Base-by-base conservation (phyloP, 2,113 vertebrate genomes). In the Rissa tridactyla region DNA sequence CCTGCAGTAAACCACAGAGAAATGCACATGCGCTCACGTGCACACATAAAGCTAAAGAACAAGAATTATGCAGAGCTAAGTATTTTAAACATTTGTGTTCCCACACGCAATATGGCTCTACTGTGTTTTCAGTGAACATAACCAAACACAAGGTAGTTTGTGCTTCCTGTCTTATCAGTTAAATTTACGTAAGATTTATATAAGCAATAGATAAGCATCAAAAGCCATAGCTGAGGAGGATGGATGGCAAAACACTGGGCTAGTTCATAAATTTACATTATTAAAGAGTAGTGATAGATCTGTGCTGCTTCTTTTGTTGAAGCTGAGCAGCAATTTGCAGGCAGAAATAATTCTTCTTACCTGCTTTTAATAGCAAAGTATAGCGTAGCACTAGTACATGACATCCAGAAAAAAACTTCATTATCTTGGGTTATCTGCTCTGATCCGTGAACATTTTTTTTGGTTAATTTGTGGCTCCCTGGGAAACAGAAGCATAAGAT, bases 21-120 rank as follows among this genome's bases (percentile, higher is more conserved):
- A 87, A 85, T 73, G 32, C 62, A 36, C 47, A 40, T 57, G 51
- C 12, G 26, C 21, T 95, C 91, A 84, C 4, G 5, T 82, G 91
- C 73, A 82, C 30, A 40, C 65, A 64, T 52, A 62, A 75, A 87
- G 77, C 36, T 25, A 66, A 77, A 94, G 47, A 69, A 75, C 30
- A 51, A 82, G 46, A 95, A 72, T 92, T 92, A 88, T 71, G 61
- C 88, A 95, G 77, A 96, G 58, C 30, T 90, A 82, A 83, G 71
- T 95, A 80, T 83, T 93, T 95, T 79, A 78, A 92, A 90, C 38
- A 60, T 91, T 95, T 81, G 54, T 79, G 79, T 94, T 96, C 94
- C 94, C 84, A 89, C 91, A 87, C 2, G 13, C 96, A 95, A 46
- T 94, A 96, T 96, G 92, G 84, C 85, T 94, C 65, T 81, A 38